These are phyloP conservation scores for Chelonoidis abingdonii DNA, from an alignment of 2,113 vertebrate genomes.

Conservation along the genomic window DNA sequence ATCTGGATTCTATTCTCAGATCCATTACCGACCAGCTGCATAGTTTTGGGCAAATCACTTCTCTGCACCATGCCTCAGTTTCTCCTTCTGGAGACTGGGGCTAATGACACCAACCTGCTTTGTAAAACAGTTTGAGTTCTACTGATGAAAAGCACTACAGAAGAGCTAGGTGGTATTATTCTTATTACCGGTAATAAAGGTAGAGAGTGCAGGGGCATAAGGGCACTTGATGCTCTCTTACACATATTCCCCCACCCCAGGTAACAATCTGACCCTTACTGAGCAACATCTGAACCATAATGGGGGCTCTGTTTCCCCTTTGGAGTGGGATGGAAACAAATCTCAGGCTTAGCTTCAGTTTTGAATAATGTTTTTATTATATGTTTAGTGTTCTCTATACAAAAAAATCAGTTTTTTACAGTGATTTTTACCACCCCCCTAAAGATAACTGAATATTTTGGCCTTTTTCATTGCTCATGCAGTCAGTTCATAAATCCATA, in stretches of 20 bases:
- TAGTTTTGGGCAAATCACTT: no score
- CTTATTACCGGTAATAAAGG: neutral
- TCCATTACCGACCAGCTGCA: no score
- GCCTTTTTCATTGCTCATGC: slow-evolving; percentile 81
- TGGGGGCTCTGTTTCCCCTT: neutral
- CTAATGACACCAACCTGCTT: neutral
- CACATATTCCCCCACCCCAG: no score
- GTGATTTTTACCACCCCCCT: slow-evolving; percentile 54
- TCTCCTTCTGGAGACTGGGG: no score
- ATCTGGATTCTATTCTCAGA: no score
- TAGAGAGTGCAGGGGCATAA: neutral
- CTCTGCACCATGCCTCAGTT: no score
- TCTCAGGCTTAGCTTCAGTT: slow-evolving; percentile 17
- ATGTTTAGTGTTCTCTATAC: slow-evolving; percentile 85
- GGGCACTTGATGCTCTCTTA: neutral
- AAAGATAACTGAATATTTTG: slow-evolving; percentile 76
- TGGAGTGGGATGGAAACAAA: neutral
- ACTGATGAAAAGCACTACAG: neutral
- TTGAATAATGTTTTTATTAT: slow-evolving; percentile 83
- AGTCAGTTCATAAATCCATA: slow-evolving; percentile 74
- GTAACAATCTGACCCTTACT: neutral
- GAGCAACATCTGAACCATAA: neutral
- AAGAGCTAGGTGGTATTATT: neutral
- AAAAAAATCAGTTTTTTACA: slow-evolving; percentile 81
- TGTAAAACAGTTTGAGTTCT: neutral